phyloP scores from a whole-genome alignment of 2,797 vertebrate species.

The Salmo trutta region DNA sequence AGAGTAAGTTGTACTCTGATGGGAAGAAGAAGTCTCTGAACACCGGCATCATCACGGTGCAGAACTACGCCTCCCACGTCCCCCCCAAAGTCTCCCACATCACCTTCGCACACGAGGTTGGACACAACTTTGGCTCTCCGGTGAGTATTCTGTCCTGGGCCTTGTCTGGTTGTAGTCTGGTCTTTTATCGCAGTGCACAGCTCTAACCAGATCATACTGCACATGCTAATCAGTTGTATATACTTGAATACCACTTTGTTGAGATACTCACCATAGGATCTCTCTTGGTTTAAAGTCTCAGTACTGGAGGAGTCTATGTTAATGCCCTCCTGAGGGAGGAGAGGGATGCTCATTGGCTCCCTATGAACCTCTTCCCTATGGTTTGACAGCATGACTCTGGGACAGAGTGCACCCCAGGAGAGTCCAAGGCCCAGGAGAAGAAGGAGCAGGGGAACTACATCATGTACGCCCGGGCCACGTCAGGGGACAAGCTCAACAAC shows the following conservation, averaged over 20 bases:
- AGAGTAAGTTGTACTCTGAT: conserved; percentile 89
- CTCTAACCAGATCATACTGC: too few relatives aligned
- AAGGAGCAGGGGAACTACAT: conserved; percentile 96
- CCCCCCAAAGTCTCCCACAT: conserved; percentile 98
- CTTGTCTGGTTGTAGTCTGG: not conserved
- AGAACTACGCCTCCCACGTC: conserved; percentile 95
- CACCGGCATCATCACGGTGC: conserved; percentile 98
- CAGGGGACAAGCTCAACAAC: conserved; percentile 95
- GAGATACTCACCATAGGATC: too few relatives aligned
- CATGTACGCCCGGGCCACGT: conserved; percentile 98
- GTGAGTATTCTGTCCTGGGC: conserved; percentile 69
- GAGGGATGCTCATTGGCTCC: not conserved
- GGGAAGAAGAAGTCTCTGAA: conserved; percentile 95
- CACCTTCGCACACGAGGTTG: conserved; percentile 97
- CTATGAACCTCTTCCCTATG: not conserved
- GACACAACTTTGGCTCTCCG: conserved; percentile 97
- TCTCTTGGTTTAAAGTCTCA: not conserved
- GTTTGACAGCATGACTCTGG: conserved; percentile 91
- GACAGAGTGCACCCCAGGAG: conserved; percentile 91
- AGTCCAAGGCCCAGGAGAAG: conserved; percentile 82
- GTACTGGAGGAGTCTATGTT: not conserved
- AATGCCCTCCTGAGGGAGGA: not conserved
- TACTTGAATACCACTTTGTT: too few relatives aligned
- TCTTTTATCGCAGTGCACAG: not conserved
- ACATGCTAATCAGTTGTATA: not conserved